Conservation (phyloP, 2,113 vertebrate genomes). For the Sturnus vulgaris region DNA sequence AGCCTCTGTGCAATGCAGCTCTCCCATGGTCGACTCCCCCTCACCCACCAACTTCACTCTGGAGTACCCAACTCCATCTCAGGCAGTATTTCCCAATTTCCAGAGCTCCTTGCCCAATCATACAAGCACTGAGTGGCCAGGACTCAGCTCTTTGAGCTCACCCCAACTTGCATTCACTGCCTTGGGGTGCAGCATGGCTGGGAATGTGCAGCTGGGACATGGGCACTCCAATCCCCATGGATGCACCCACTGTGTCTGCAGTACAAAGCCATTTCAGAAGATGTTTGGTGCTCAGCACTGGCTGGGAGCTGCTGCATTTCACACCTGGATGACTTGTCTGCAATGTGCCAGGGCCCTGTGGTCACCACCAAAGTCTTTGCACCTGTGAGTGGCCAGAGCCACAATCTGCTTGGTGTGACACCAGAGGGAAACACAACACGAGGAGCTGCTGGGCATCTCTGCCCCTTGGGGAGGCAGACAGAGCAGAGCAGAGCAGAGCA, state of each 20-base stretch:
- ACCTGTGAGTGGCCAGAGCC: background rate
- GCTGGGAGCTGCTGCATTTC: background rate
- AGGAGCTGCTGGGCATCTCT: background rate
- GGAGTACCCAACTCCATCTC: background rate
- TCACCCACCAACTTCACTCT: background rate
- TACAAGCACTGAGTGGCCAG: background rate
- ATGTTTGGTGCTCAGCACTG: background rate
- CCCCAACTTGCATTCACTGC: background rate
- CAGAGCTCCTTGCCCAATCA: background rate
- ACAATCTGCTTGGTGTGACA: too few species aligned
- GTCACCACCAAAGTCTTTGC: background rate
- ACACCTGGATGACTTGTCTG: background rate
- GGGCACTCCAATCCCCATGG: fast-evolving
- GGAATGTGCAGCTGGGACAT: background rate
- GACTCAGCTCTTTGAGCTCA: background rate
- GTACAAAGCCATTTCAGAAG: background rate
- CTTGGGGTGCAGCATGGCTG: background rate
- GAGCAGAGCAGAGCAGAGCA: background rate
- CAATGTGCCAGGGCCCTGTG: background rate
- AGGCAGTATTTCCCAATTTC: background rate
- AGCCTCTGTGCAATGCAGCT: fast-evolving
- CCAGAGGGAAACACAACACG: background rate
- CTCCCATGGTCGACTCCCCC: fast-evolving
- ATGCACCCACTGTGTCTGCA: background rate
- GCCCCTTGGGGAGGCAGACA: background rate